A percentile compares a stretch with the other conserved stretches of the same genome.
These are phyloP conservation scores for Torymus texanus DNA, from an alignment of 2,888 invertebrate genomes.

Conservation along the genomic window DNA sequence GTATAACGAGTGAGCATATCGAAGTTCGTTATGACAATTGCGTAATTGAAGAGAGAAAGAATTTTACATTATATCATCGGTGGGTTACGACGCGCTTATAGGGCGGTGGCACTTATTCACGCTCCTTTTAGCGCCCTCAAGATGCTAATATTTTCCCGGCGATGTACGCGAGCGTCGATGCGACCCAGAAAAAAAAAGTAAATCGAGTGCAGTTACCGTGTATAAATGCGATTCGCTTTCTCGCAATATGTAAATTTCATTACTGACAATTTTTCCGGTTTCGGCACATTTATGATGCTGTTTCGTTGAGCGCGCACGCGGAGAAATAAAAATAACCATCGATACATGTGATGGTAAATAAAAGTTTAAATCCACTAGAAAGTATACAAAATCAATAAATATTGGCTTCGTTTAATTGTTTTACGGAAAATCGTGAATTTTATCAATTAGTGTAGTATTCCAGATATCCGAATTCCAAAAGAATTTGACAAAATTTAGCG, in stretches of 20 bases:
- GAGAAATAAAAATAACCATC: too few relatives aligned
- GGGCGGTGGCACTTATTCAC: slow-evolving; percentile 11
- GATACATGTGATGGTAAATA: too few relatives aligned
- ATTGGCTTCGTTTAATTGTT: too few relatives aligned
- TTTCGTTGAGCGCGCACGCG: too few relatives aligned
- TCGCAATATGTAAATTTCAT: background rate
- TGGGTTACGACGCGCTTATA: background rate
- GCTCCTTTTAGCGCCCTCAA: background rate
- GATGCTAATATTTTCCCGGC: background rate
- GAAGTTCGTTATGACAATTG: background rate
- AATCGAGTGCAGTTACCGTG: background rate
- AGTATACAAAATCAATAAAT: too few relatives aligned
- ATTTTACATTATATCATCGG: slow-evolving; percentile 13
- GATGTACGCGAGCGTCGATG: too few relatives aligned
- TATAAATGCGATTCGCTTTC: background rate
- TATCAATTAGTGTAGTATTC: too few relatives aligned
- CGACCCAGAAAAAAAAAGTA: background rate
- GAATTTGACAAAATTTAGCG: too few relatives aligned
- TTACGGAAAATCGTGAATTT: too few relatives aligned
- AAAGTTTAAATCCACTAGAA: too few relatives aligned
- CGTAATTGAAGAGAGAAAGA: background rate
- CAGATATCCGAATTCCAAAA: too few relatives aligned
- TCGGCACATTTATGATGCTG: too few relatives aligned
- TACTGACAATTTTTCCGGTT: background rate
- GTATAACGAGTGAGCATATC: background rate